Evolutionary conservation across 2,113 vertebrate genomes (phyloP).

Genomic region (Mormyrus iriodes): DNA sequence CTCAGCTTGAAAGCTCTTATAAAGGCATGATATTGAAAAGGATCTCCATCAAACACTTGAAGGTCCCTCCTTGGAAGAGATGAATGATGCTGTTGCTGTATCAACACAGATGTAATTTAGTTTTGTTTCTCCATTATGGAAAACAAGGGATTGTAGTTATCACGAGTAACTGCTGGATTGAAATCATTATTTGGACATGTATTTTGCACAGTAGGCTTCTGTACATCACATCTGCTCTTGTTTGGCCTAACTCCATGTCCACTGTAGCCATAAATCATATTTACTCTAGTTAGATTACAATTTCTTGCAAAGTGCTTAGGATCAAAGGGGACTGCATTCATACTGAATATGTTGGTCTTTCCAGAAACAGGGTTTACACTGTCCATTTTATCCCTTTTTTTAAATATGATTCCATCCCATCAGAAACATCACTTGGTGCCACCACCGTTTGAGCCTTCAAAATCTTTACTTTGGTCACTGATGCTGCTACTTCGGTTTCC

Average conservation of each 20-base stretch:
- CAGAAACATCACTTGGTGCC: background rate
- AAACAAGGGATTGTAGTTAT: background rate
- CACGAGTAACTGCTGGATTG: background rate
- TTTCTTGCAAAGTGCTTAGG: background rate
- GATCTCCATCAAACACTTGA: constrained; percentile 17
- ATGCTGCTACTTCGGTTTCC: background rate
- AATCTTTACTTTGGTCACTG: background rate
- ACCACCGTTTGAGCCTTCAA: background rate
- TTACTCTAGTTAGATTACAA: background rate
- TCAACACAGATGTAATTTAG: no score
- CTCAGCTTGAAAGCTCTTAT: constrained; percentile 25
- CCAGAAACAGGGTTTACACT: background rate
- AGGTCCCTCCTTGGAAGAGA: background rate
- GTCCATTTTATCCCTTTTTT: background rate
- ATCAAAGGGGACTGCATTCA: background rate
- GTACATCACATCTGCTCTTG: background rate
- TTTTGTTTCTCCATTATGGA: background rate
- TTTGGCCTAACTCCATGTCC: background rate
- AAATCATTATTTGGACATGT: background rate
- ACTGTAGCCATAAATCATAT: background rate
- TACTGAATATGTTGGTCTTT: background rate
- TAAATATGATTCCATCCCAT: background rate
- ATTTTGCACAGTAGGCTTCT: background rate
- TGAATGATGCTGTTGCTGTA: no score
- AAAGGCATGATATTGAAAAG: constrained; percentile 25